Evolutionary conservation across 2,888 invertebrate genomes (phyloP), one percentile per base, ranked within the genome.

Genomic region (Sphecodes monilicornis): DNA sequence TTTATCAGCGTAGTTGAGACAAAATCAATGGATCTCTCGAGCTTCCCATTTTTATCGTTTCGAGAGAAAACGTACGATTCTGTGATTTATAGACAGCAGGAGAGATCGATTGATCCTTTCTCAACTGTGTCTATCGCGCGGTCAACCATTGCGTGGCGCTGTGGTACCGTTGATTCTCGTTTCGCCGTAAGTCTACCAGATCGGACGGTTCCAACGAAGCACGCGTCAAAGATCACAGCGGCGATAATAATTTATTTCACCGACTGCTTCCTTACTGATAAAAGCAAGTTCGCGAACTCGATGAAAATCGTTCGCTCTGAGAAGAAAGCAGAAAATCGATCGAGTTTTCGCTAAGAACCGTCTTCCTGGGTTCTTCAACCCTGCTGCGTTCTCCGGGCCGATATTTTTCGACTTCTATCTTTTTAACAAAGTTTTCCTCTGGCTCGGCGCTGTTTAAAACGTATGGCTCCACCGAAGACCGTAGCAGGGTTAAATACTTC

Each of bases 131-230:
- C 36, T 32, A 57, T 57, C 26, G 46, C 32, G 78, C 60, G 71
- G 39, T 71, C 32, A 36, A 50, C 50, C 39, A 39, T 71, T 39
- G 70, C 46, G 36, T 39, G 68, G 43, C 64, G 60, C 57, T 50
- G 41, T 77, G 22, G 72, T 46, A 74, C 71, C 69, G 73, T 88
- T 84, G 89, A 89, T 88, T 89, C 89, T 86, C 89, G 82, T 70
- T 84, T 73, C 75, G 72, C 57, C 39, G 26, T 50, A 29, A 57
- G n/a, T 16, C 36, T 39, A 64, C 74, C 84, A 84, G 70, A 43
- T 70, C 36, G 16, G 71, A 76, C 76, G 79, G 64, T 78, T 81
- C 79, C 46, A 79, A 75, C 57, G 43, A 76, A 6, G 18, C n/a
- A 60, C 50, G 54, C 76, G 68, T 80, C 78, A 71, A 72, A 80